These are phyloP conservation scores for Orthosia gothica DNA, from an alignment of 2,888 invertebrate genomes.

Conservation along the genomic window DNA sequence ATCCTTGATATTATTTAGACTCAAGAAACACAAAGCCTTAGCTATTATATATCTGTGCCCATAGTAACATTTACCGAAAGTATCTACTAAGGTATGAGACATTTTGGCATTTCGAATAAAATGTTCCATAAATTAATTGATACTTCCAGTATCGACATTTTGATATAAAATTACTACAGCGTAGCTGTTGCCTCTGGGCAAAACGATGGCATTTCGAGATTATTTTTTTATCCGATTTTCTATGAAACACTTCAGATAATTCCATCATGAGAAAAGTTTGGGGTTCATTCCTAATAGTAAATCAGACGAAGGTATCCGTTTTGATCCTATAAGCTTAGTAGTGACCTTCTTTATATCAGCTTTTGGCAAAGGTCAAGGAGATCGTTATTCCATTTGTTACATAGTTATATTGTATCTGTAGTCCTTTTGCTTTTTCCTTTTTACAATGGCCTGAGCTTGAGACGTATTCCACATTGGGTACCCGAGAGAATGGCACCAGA, in stretches of 20 bases:
- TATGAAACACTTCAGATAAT: conserved; percentile 25
- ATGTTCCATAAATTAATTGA: neutral
- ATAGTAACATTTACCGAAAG: no score
- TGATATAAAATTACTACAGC: neutral
- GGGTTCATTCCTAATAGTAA: neutral
- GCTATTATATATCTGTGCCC: no score
- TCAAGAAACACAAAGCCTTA: no score
- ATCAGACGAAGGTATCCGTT: neutral
- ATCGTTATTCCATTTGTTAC: conserved; percentile 1
- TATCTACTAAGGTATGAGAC: no score
- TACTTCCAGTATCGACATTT: neutral
- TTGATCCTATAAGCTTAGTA: neutral
- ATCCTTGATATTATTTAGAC: neutral
- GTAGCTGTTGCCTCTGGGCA: neutral
- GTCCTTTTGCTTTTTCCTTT: neutral
- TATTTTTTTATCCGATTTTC: conserved; percentile 32
- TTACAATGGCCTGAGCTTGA: no score
- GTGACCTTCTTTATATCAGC: neutral
- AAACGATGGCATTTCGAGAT: neutral
- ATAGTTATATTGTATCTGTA: neutral
- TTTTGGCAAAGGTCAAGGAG: conserved; percentile 29
- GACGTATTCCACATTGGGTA: no score
- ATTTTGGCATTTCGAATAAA: no score
- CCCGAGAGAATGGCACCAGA: no score
- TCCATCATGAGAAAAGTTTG: conserved; percentile 9